These are phyloP conservation scores for Paramormyrops kingsleyae DNA, from an alignment of 2,113 vertebrate genomes.

Conservation along the genomic window DNA sequence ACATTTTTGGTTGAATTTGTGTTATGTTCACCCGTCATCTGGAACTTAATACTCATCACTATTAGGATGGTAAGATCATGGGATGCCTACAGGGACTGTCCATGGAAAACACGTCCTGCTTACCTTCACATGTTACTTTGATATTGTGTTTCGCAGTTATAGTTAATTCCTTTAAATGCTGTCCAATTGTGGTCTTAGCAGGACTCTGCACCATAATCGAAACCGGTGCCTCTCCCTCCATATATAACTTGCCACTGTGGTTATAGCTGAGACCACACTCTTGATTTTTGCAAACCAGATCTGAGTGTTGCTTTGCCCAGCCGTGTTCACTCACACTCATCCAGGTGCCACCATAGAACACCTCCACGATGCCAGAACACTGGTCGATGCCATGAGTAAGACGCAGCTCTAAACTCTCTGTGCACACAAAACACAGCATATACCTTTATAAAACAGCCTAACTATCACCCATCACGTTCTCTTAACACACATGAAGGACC, in stretches of 20 bases:
- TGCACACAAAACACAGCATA: background rate
- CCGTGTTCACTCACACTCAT: rapidly evolving
- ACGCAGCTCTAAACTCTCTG: conserved; percentile 20
- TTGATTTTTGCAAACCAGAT: conserved; percentile 31
- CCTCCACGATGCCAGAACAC: conserved; percentile 48
- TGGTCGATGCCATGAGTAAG: conserved; percentile 33
- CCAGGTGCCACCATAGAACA: conserved; percentile 25
- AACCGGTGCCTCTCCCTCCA: background rate
- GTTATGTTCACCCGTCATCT: background rate
- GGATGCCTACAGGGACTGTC: background rate
- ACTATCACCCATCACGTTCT: background rate
- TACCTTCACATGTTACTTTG: conserved; percentile 44
- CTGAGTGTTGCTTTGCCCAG: rapidly evolving
- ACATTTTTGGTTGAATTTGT: background rate
- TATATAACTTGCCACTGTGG: rapidly evolving
- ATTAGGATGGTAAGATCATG: background rate
- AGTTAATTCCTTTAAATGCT: background rate
- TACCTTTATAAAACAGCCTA: background rate
- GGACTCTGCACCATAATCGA: too few species aligned
- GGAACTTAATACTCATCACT: background rate
- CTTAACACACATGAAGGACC: background rate
- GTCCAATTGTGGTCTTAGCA: background rate
- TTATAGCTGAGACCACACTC: background rate
- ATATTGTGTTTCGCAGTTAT: rapidly evolving
- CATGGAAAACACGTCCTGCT: background rate